A percentile compares a stretch with the other conserved stretches of the same genome.
Conservation (phyloP, 2,888 invertebrate species). For the Serripes groenlandicus region DNA sequence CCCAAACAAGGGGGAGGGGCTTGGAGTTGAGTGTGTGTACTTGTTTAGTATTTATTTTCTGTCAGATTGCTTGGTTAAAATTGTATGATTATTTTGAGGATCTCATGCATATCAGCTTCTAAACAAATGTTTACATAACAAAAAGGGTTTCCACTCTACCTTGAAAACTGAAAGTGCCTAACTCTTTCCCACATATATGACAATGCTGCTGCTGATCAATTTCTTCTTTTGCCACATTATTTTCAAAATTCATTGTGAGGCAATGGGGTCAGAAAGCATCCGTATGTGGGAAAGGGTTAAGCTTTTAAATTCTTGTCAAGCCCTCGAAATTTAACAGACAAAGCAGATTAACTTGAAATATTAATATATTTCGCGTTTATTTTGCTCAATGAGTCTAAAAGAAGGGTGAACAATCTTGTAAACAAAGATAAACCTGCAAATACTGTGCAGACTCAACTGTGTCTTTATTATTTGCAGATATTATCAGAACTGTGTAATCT, state of each 20-base stretch:
- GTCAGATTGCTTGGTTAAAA: neutral
- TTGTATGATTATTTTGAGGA: slow-evolving; percentile 1
- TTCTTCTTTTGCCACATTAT: neutral
- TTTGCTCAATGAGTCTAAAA: no score
- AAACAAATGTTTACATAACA: no score
- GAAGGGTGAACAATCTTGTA: neutral
- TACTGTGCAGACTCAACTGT: no score
- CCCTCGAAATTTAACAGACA: neutral
- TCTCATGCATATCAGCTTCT: no score
- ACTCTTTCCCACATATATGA: no score
- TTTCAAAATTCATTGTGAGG: neutral
- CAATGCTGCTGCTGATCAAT: neutral
- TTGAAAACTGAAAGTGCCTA: no score
- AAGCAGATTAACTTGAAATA: no score
- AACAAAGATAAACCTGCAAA: no score
- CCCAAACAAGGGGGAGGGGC: slow-evolving; percentile 71
- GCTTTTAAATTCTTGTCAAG: neutral
- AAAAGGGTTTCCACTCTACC: no score
- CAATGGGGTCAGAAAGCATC: neutral
- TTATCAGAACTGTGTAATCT: no score
- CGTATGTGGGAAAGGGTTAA: neutral
- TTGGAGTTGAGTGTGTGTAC: slow-evolving; percentile 66
- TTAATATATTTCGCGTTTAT: no score
- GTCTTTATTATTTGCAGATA: no score
- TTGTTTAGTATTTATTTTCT: slow-evolving; percentile 30